These are phyloP conservation scores for Xylocopa sonorina DNA, from an alignment of 1,140 invertebrate species.

Conservation along the genomic window DNA sequence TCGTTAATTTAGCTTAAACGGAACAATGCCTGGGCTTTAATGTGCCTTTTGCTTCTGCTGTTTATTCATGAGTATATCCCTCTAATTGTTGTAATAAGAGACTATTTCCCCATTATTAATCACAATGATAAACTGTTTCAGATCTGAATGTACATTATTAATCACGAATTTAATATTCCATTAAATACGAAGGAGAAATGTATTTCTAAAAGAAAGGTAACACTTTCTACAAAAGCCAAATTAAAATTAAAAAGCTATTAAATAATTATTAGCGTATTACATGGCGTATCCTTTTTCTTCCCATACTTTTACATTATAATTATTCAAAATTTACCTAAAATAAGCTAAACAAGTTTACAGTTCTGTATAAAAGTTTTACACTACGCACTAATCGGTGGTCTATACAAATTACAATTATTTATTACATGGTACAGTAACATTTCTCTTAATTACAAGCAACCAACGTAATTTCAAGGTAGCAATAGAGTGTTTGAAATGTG, in stretches of 20 bases:
- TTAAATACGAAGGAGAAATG: no score
- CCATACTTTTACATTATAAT: no score
- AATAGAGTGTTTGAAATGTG: not conserved
- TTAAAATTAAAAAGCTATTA: no score
- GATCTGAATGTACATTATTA: not conserved
- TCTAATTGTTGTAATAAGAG: not conserved
- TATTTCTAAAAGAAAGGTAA: not conserved
- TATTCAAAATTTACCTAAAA: no score
- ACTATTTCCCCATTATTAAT: conserved; percentile 19
- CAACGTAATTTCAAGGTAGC: not conserved
- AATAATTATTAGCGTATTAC: no score
- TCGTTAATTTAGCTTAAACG: conserved; percentile 20
- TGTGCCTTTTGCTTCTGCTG: not conserved
- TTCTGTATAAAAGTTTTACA: no score
- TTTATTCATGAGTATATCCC: conserved; percentile 1
- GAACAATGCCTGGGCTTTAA: not conserved
- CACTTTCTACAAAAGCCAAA: no score
- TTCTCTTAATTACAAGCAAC: not conserved
- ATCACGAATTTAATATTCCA: no score
- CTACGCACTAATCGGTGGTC: no score
- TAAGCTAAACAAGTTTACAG: no score
- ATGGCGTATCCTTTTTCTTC: no score
- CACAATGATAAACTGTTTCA: not conserved
- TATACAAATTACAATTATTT: not conserved
- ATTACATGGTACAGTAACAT: not conserved